Conservation (phyloP, 2,888 invertebrate genomes). For the Thalpophila matura region DNA sequence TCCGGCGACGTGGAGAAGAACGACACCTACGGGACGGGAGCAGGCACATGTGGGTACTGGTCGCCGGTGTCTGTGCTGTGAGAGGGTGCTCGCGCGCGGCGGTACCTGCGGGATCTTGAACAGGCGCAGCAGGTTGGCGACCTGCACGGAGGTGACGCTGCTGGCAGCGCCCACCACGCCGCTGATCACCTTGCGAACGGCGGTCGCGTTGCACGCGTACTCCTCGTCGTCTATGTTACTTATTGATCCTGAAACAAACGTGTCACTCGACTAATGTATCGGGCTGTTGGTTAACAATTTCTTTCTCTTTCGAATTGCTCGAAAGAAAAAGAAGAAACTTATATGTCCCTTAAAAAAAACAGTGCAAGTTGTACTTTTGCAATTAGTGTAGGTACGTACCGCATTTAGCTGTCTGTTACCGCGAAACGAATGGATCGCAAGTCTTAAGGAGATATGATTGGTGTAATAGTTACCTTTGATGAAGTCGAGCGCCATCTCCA, state of each 20-base stretch:
- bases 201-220: slow-evolving; percentile 95
- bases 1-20: slow-evolving; percentile 98
- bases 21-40: slow-evolving; percentile 93
- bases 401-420: too few species aligned
- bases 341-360: too few species aligned
- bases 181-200: slow-evolving; percentile 84
- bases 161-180: slow-evolving; percentile 91
- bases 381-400: too few species aligned
- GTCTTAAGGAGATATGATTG: not conserved
- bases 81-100: too few species aligned
- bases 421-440: too few species aligned
- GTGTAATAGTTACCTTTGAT: slow-evolving; percentile 93
- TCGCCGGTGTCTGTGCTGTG: not conserved
- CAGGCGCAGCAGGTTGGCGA: slow-evolving; percentile 95
- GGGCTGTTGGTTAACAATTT: too few species aligned
- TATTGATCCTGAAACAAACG: slow-evolving; percentile 94
- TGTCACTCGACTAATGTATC: not conserved
- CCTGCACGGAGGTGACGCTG: slow-evolving; percentile 98
- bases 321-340: too few species aligned
- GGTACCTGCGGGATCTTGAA: slow-evolving; percentile 96
- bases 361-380: too few species aligned
- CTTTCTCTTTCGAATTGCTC: too few species aligned
- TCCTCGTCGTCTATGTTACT: slow-evolving; percentile 97
- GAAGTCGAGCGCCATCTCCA: slow-evolving; percentile 98
- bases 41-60: too few species aligned